Conservation (phyloP, 2,113 vertebrate genomes). For the Podarcis raffonei region DNA sequence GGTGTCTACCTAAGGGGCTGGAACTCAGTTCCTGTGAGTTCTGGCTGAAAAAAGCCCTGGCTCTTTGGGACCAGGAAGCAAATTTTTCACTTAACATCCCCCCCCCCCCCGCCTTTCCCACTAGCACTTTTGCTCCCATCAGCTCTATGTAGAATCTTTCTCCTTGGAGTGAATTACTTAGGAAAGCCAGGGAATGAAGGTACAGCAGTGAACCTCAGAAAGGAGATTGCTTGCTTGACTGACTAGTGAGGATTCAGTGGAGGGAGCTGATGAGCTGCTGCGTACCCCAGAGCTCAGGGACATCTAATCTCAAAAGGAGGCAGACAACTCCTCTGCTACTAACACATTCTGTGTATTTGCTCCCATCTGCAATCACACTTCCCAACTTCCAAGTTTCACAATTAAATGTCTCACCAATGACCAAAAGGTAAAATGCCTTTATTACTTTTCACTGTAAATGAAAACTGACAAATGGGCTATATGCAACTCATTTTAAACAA, state of each 20-base stretch:
- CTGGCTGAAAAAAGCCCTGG: too few species aligned
- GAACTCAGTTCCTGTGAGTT: too few species aligned
- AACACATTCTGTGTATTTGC: not conserved
- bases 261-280: not conserved
- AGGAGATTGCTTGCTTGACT: not conserved
- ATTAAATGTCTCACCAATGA: not conserved
- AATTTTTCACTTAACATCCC: not conserved
- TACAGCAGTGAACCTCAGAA: too few species aligned
- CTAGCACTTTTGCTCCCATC: not conserved
- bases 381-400: not conserved
- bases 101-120: not conserved
- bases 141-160: not conserved
- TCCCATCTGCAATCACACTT: not conserved
- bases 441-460: not conserved
- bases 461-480: not conserved
- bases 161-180: not conserved
- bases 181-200: not conserved
- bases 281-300: not conserved
- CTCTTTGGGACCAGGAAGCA: not conserved
- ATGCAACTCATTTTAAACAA: not conserved
- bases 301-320: not conserved
- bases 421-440: not conserved
- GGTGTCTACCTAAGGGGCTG: too few species aligned
- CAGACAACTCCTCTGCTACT: not conserved
- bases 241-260: not conserved